Evolutionary conservation across 1,140 invertebrate genomes (phyloP).

Genomic region (Hormaphis cornu): DNA sequence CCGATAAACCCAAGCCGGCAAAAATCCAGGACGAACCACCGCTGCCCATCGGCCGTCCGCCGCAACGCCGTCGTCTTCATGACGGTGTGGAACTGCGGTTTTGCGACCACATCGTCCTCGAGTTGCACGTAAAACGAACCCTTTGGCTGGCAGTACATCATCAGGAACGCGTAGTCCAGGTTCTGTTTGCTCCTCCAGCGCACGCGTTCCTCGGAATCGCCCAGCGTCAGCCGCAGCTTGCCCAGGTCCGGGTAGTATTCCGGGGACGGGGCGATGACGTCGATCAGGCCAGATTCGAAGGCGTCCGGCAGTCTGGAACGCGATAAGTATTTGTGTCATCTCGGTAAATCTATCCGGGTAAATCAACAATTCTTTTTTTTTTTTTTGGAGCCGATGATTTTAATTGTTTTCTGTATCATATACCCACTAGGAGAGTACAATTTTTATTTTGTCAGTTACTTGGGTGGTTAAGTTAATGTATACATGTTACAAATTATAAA

Average conservation of each 20-base stretch:
- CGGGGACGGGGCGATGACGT: slow-evolving; percentile 75
- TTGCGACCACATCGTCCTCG: slow-evolving; percentile 91
- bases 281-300: slow-evolving; percentile 71
- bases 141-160: slow-evolving; percentile 83
- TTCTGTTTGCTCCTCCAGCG: slow-evolving; percentile 95
- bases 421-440: neutral
- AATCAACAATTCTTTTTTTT: neutral
- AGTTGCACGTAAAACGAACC: slow-evolving; percentile 77
- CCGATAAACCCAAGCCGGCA: slow-evolving; percentile 88
- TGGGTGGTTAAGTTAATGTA: neutral
- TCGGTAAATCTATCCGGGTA: too few relatives aligned
- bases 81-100: slow-evolving; percentile 69
- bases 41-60: slow-evolving; percentile 59
- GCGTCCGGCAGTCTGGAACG: slow-evolving; percentile 60
- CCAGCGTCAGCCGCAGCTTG: slow-evolving; percentile 65
- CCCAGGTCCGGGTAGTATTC: slow-evolving; percentile 85
- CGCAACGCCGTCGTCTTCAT: slow-evolving; percentile 85
- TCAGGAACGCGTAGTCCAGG: slow-evolving; percentile 88
- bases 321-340: too few relatives aligned
- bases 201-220: slow-evolving; percentile 79
- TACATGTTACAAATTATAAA: neutral
- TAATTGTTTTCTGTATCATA: neutral
- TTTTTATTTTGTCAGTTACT: neutral
- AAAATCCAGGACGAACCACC: slow-evolving; percentile 90
- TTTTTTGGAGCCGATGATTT: neutral